Conservation (phyloP, 2,113 vertebrate species). For the Elgaria multicarinata region DNA sequence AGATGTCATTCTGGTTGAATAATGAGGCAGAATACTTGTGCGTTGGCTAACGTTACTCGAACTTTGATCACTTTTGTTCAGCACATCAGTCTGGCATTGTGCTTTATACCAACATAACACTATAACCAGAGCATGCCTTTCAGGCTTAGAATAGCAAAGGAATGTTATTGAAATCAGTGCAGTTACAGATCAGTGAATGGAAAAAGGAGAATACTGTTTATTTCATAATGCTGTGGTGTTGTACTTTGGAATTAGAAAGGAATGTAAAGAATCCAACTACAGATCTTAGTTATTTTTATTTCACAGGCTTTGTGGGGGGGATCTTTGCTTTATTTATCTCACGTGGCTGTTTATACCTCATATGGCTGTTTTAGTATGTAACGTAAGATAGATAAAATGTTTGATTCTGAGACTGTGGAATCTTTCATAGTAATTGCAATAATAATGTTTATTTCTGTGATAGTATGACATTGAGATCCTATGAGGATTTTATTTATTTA, state of each 20-base stretch:
- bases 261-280: constrained; percentile 88
- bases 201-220: constrained; percentile 98
- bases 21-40: constrained; percentile 87
- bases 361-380: constrained; percentile 39
- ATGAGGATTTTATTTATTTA: not conserved
- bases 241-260: constrained; percentile 87
- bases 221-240: constrained; percentile 89
- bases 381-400: constrained; percentile 1
- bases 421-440: constrained; percentile 33
- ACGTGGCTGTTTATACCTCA: constrained; percentile 32
- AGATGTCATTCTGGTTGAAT: constrained; percentile 87
- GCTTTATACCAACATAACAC: constrained; percentile 94
- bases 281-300: constrained; percentile 72
- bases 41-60: constrained; percentile 83
- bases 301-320: constrained; percentile 55
- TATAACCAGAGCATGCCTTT: constrained; percentile 83
- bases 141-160: constrained; percentile 90
- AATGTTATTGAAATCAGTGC: constrained; percentile 93
- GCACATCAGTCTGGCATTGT: constrained; percentile 96
- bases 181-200: constrained; percentile 90
- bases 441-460: constrained; percentile 24
- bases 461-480: constrained; percentile 16
- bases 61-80: constrained; percentile 95
- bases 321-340: constrained; percentile 40
- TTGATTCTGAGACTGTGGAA: not conserved